Evolutionary conservation across 2,888 invertebrate species (phyloP), one percentile per base, ranked within the genome.

Genomic region (Capitulum mitella): DNA sequence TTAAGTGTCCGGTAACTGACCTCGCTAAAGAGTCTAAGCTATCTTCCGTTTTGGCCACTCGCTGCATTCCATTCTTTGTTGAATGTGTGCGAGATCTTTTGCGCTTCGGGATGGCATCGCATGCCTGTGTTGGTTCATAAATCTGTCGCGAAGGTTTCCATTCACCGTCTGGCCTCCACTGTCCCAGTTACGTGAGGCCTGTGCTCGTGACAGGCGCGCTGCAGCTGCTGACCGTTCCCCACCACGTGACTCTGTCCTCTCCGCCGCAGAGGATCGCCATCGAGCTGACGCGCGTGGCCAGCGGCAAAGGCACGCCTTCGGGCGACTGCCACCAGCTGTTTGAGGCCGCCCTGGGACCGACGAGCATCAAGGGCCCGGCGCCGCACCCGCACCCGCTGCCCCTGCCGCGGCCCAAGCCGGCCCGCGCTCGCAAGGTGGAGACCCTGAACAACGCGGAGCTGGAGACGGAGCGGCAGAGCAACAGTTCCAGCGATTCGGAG

Each of bases 401-500:
- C 6, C 79, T 80, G 32, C 81, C 81, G 26, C 80, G 80, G n/a
- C 58, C 80, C 19, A 81, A 80, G 70, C 79, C 80, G 26, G 54
- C 51, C 5, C 40, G 78, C n/a, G 16, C 19, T 14, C 37, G 40
- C 37, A 70, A 70, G 70, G 29, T 32, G 34, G 54, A 48, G 40
- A 22, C 40, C 19, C 10, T 54, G 19, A 22, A 14, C 29, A 12
- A n/a, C n/a, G 43, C 78, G 26, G 81, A 81, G 32, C 76, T 82
- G 77, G 82, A 82, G 74, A 81, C 82, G 3, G 82, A 82, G 77
- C 77, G 80, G 34, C 81, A 81, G 46, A 81, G 80, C 77, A 80
- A 80, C 26, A 78, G 79, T 12, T 82, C 82, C 16, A 79, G 82
- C 78, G 81, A 82, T 81, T 79, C 82, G 77, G 77, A 83, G 78